These are phyloP conservation scores for Calidris pygmaea DNA, from an alignment of 2,113 vertebrate species.

Conservation along the genomic window DNA sequence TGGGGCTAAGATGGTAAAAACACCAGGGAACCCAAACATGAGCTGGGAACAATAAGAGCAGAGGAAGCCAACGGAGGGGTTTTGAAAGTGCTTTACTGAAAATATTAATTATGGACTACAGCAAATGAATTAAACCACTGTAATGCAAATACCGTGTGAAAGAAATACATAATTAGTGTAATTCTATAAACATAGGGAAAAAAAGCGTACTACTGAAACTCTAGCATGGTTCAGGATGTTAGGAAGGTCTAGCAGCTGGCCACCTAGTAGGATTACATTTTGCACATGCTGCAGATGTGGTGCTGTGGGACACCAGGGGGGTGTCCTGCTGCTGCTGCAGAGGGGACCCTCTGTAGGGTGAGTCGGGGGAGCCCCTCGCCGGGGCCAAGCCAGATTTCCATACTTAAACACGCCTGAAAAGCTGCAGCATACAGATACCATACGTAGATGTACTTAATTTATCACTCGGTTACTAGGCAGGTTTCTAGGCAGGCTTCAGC, in stretches of 20 bases:
- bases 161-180: background rate
- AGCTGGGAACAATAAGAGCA: background rate
- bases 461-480: slow-evolving; percentile 50
- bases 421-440: background rate
- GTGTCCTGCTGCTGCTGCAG: background rate
- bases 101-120: slow-evolving; percentile 4
- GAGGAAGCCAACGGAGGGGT: background rate
- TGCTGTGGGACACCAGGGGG: background rate
- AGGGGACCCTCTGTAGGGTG: background rate
- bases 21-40: background rate
- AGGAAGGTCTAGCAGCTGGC: background rate
- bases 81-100: background rate
- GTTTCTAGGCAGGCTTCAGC: slow-evolving; percentile 54
- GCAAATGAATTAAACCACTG: background rate
- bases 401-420: background rate
- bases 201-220: background rate
- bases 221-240: background rate
- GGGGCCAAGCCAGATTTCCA: background rate
- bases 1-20: background rate
- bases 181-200: background rate
- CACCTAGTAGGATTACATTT: background rate
- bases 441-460: slow-evolving; percentile 40
- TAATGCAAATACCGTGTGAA: background rate
- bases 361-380: background rate
- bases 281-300: background rate